Percentiles rank a stretch among this genome's conserved stretches.
Evolutionary conservation across 1,140 invertebrate genomes (phyloP).

Genomic region (Rhagoletis pomonella): DNA sequence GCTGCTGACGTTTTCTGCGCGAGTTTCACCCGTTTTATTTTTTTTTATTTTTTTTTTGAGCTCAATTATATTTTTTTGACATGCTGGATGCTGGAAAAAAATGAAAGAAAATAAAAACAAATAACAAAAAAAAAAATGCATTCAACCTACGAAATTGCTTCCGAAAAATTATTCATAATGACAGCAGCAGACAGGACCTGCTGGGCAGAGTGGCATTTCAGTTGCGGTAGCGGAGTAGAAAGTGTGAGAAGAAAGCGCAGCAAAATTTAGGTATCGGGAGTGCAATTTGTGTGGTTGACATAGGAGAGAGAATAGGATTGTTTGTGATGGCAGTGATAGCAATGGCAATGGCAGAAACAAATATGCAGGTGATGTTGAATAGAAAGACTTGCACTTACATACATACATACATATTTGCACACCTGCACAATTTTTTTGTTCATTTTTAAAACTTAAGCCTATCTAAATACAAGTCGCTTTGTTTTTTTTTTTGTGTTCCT

Average conservation of each 20-base stretch:
- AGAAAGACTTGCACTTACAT: background rate
- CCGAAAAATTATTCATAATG: constrained; percentile 52
- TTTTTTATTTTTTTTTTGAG: constrained; percentile 19
- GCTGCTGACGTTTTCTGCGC: background rate
- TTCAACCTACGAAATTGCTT: constrained; percentile 50
- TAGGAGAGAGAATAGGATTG: background rate
- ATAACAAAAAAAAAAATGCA: background rate
- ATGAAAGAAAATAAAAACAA: background rate
- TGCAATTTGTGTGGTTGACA: background rate
- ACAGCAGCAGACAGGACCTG: constrained; percentile 46
- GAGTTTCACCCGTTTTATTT: background rate
- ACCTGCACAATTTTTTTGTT: too few relatives aligned
- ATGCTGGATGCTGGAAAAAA: background rate
- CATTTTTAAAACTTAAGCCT: too few relatives aligned
- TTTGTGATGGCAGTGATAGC: background rate
- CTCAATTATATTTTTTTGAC: constrained; percentile 41
- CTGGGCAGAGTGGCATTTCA: background rate
- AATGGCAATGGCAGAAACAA: background rate
- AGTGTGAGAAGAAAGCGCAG: background rate
- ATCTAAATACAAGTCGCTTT: too few relatives aligned
- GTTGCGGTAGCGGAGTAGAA: background rate
- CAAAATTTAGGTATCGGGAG: background rate
- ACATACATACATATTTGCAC: background rate
- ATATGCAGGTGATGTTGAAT: too few relatives aligned
- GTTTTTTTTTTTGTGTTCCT: too few relatives aligned